Evolutionary conservation across 2,888 invertebrate genomes (phyloP).

Genomic region (Drosophila maculinotata): DNA sequence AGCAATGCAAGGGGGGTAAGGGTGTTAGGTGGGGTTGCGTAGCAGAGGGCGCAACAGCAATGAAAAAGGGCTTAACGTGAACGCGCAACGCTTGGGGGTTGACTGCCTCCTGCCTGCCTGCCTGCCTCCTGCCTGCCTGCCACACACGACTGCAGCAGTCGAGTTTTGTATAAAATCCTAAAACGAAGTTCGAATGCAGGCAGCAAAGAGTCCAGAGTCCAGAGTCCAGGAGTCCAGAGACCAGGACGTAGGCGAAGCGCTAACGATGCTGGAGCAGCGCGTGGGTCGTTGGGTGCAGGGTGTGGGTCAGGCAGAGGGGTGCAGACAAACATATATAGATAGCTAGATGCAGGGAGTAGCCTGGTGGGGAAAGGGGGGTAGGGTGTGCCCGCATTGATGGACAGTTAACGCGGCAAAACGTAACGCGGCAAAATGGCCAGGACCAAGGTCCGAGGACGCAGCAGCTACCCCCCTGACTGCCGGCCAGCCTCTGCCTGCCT

Average conservation of each 20-base stretch:
- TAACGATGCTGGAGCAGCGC: slow-evolving; percentile 65
- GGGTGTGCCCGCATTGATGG: slow-evolving; percentile 74
- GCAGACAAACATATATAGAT: slow-evolving; percentile 69
- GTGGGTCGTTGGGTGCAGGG: background rate
- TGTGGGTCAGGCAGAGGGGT: slow-evolving; percentile 59
- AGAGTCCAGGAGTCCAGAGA: too few relatives aligned
- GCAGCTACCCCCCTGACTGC: slow-evolving; percentile 38
- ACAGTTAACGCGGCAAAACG: slow-evolving; percentile 81
- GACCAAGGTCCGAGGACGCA: too few relatives aligned
- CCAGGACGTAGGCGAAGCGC: too few relatives aligned
- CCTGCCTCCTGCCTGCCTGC: too few relatives aligned
- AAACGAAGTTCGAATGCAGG: slow-evolving; percentile 76
- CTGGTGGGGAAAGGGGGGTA: slow-evolving; percentile 20
- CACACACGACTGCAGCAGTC: slow-evolving; percentile 26
- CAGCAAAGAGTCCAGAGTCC: slow-evolving; percentile 59
- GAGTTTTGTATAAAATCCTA: slow-evolving; percentile 54
- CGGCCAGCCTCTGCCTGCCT: slow-evolving; percentile 34
- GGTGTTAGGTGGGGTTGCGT: background rate
- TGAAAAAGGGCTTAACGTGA: slow-evolving; percentile 63
- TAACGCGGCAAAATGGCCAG: slow-evolving; percentile 74
- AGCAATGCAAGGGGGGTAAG: slow-evolving; percentile 1
- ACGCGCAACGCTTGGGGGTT: slow-evolving; percentile 22
- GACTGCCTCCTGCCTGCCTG: too few relatives aligned
- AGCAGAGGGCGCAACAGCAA: slow-evolving; percentile 38
- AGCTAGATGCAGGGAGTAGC: slow-evolving; percentile 27